Conservation (phyloP, 2,797 vertebrate genomes). For the Vipera latastei region DNA sequence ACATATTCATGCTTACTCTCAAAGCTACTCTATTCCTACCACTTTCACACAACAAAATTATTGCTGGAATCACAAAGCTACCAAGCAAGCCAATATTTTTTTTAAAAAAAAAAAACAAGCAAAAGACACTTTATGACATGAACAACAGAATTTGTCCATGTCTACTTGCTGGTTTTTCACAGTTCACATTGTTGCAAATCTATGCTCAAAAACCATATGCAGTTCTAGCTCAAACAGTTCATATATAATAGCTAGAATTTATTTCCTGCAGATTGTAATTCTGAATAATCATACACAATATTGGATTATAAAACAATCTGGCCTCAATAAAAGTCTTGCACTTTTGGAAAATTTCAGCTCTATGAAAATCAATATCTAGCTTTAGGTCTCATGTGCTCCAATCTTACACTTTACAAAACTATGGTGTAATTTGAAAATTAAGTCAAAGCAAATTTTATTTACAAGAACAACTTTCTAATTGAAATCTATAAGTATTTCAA, state of each 20-base stretch:
- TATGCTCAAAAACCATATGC: neutral
- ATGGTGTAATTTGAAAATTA: neutral
- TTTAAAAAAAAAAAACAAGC: neutral
- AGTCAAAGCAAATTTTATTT: neutral
- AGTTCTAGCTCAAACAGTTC: neutral
- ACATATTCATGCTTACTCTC: neutral
- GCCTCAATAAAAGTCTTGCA: neutral
- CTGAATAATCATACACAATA: neutral
- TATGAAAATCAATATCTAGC: neutral
- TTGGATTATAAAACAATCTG: neutral
- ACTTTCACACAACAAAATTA: neutral
- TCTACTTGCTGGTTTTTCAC: neutral
- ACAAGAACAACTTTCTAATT: neutral
- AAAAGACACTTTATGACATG: neutral
- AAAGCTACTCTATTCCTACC: neutral
- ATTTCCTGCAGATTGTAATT: neutral
- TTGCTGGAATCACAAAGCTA: neutral
- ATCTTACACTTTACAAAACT: constrained; percentile 2
- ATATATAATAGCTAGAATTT: neutral
- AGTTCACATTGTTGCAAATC: neutral
- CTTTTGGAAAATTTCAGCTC: neutral
- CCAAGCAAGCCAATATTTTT: neutral
- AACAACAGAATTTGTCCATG: neutral
- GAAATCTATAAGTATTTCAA: constrained; percentile 6
- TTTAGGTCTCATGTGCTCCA: neutral